Conservation (phyloP, 2,797 vertebrate genomes). For the Glossophaga mutica region DNA sequence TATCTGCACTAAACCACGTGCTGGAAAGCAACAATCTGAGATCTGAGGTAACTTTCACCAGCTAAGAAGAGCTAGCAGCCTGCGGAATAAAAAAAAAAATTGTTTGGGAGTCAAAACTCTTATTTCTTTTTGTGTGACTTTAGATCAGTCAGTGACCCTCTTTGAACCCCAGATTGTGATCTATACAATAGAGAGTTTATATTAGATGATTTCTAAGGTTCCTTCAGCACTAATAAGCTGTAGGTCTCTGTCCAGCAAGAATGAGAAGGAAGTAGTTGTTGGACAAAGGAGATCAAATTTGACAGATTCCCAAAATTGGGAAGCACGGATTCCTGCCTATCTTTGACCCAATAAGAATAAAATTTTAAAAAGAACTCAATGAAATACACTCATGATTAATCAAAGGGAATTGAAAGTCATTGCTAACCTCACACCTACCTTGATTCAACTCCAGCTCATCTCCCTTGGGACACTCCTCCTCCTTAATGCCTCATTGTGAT, state of each 20-base stretch:
- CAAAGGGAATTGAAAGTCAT: slow-evolving; percentile 65
- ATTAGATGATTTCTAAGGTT: neutral
- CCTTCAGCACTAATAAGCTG: neutral
- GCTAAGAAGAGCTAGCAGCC: neutral
- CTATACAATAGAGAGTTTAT: neutral
- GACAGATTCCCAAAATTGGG: neutral
- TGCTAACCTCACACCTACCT: slow-evolving; percentile 58
- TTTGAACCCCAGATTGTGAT: neutral
- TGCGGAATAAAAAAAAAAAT: neutral
- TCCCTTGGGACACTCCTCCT: slow-evolving; percentile 58
- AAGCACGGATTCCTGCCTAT: slow-evolving; percentile 22
- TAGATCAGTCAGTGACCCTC: neutral
- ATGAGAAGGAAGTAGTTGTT: neutral
- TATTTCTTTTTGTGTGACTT: slow-evolving; percentile 4
- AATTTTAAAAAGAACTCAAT: slow-evolving; percentile 22
- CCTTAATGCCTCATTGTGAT: slow-evolving; percentile 68
- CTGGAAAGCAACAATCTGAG: neutral
- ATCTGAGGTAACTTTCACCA: neutral
- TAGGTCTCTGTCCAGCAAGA: neutral
- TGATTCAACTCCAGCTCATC: slow-evolving; percentile 33
- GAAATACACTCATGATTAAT: slow-evolving; percentile 57
- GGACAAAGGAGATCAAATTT: neutral
- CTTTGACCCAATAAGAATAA: slow-evolving; percentile 39
- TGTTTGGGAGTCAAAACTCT: neutral
- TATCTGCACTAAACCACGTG: neutral